phyloP scores from a whole-genome alignment of 2,888 invertebrate species.

The Campaea margaritaria region DNA sequence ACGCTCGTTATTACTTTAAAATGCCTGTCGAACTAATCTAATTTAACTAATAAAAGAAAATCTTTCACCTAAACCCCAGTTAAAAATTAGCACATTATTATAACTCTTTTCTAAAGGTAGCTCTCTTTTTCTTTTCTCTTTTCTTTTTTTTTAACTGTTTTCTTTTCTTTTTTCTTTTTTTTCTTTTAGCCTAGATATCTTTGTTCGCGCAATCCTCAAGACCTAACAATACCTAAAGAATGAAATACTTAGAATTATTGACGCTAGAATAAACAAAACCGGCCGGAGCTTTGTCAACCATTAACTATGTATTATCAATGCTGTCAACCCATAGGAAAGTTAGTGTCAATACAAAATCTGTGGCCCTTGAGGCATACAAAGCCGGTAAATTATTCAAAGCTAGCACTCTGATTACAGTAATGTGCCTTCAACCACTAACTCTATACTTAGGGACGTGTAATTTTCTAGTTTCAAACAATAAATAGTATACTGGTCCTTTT shows the following conservation, averaged over 20 bases:
- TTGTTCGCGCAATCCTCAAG: too few species aligned
- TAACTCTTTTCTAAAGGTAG: too few species aligned
- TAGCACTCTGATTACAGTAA: constrained; percentile 47
- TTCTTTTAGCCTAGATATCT: too few species aligned
- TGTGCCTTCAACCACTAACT: constrained; percentile 35
- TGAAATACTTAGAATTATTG: background rate
- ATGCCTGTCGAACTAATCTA: too few species aligned
- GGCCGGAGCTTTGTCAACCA: constrained; percentile 4
- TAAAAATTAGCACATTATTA: too few species aligned
- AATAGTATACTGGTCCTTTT: constrained; percentile 11
- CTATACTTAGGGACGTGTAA: constrained; percentile 17
- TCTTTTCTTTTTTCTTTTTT: too few species aligned
- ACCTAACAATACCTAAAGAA: background rate
- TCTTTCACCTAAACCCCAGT: too few species aligned
- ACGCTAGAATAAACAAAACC: constrained; percentile 11
- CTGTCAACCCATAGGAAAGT: constrained; percentile 10
- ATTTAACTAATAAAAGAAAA: too few species aligned
- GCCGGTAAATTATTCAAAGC: constrained; percentile 46
- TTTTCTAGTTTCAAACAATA: constrained; percentile 28
- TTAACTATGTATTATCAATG: too few species aligned
- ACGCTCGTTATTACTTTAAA: too few species aligned
- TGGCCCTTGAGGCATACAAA: constrained; percentile 34
- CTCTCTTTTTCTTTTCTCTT: too few species aligned
- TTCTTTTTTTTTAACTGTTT: too few species aligned
- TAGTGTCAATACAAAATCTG: constrained; percentile 42